Conservation (phyloP, 2,888 invertebrate species). For the Euclidia mi region DNA sequence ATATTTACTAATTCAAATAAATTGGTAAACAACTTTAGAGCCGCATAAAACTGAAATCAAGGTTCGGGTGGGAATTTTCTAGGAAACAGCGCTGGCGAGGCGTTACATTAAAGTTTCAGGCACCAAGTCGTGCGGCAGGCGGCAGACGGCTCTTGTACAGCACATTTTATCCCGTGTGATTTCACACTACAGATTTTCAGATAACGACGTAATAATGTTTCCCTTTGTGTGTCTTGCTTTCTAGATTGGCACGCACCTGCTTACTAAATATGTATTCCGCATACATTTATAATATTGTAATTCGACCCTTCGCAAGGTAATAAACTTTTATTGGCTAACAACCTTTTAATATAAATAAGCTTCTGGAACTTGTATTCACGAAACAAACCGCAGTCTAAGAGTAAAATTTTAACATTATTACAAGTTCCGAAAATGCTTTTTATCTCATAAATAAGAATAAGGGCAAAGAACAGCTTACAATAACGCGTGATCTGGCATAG, state of each 20-base stretch:
- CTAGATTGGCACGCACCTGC: constrained; percentile 42
- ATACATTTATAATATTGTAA: constrained; percentile 55
- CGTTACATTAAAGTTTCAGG: constrained; percentile 82
- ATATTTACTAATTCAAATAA: constrained; percentile 70
- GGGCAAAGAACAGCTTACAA: no score
- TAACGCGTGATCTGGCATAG: no score
- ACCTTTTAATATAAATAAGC: constrained; percentile 43
- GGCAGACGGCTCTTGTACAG: constrained; percentile 54
- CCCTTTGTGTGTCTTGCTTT: constrained; percentile 48
- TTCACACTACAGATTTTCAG: constrained; percentile 74
- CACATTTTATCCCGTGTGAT: constrained; percentile 73
- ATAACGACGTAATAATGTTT: constrained; percentile 66
- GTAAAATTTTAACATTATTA: constrained; percentile 22
- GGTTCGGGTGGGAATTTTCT: constrained; percentile 69
- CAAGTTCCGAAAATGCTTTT: constrained; percentile 29
- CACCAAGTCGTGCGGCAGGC: constrained; percentile 61
- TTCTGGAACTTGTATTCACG: constrained; percentile 23
- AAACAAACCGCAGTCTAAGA: constrained; percentile 11
- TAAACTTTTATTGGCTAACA: constrained; percentile 42
- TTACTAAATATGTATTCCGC: constrained; percentile 44
- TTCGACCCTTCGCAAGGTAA: constrained; percentile 44
- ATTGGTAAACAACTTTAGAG: constrained; percentile 72
- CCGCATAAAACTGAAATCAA: constrained; percentile 78
- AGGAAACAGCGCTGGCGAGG: constrained; percentile 67
- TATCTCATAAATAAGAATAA: constrained; percentile 42